These are phyloP conservation scores for Rattus norvegicus DNA, from an alignment of 2,113 vertebrate species.

Conservation along the genomic window DNA sequence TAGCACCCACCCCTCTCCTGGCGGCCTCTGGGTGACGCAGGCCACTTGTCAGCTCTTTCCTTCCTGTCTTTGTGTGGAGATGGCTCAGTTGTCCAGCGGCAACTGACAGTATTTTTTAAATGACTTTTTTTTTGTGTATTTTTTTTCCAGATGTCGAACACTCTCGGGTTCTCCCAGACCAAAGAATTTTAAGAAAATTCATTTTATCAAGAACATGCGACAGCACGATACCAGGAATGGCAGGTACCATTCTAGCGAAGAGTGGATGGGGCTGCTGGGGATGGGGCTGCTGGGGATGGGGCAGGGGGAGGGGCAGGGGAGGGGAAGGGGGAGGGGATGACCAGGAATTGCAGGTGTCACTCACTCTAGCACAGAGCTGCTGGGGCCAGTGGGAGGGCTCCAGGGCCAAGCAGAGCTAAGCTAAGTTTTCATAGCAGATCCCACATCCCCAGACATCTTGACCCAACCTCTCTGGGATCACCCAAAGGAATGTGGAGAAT, in stretches of 20 bases:
- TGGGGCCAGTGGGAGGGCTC: neutral
- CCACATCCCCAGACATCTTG: neutral
- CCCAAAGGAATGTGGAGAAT: neutral
- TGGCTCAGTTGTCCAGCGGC: conserved; percentile 69
- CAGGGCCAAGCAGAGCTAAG: rapidly evolving
- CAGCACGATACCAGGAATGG: conserved; percentile 97
- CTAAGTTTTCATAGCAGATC: neutral
- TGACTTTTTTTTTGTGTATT: conserved; percentile 42
- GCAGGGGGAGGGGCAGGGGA: no score
- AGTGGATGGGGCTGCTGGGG: neutral
- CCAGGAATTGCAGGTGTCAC: conserved; percentile 95
- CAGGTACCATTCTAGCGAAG: conserved; percentile 89
- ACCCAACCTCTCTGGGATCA: neutral
- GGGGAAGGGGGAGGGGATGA: conserved; percentile 57
- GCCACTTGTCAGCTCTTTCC: conserved; percentile 84
- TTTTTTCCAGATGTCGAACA: conserved; percentile 95
- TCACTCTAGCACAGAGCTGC: neutral
- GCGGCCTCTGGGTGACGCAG: conserved; percentile 66
- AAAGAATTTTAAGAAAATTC: conserved; percentile 99
- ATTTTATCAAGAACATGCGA: conserved; percentile 99
- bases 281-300: rapidly evolving
- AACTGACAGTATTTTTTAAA: conserved; percentile 67
- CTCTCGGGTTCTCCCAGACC: conserved; percentile 99
- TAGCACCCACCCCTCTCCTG: conserved; percentile 68
- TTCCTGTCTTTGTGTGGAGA: conserved; percentile 87